A percentile compares a stretch with the other conserved stretches of the same genome.
Evolutionary conservation across 2,113 vertebrate genomes (phyloP).

Genomic region (Riparia riparia): DNA sequence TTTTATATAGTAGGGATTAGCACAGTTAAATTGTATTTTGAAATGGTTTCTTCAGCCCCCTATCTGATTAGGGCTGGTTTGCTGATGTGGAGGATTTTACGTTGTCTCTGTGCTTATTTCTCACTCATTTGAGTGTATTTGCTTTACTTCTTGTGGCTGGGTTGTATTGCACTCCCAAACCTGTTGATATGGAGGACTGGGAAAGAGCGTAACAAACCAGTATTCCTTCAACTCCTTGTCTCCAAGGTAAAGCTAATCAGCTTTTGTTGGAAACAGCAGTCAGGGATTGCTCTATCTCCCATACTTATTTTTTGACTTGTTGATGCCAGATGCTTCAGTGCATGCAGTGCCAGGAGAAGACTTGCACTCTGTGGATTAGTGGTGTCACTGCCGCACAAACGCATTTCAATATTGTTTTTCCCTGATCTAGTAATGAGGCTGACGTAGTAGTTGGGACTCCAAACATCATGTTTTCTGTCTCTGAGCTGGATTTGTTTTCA

Average conservation of each 20-base stretch:
- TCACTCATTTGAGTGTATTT: not conserved
- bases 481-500: not conserved
- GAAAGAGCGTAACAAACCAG: not conserved
- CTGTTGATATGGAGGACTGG: not conserved
- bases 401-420: not conserved
- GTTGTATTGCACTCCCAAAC: not conserved
- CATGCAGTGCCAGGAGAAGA: not conserved
- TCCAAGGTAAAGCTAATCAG: constrained; percentile 38
- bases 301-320: not conserved
- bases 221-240: not conserved
- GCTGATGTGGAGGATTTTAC: not conserved
- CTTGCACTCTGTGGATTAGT: not conserved
- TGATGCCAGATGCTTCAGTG: not conserved
- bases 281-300: not conserved
- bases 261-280: not conserved
- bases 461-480: not conserved
- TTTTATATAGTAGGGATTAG: constrained; percentile 29
- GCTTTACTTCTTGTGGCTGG: not conserved
- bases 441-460: not conserved
- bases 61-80: not conserved
- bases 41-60: not conserved
- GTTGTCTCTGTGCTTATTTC: not conserved
- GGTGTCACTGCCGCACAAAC: not conserved
- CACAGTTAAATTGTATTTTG: not conserved
- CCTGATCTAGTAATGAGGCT: not conserved